Evolutionary conservation across 2,797 vertebrate species (phyloP).

Genomic region (Sebastolobus alascanus): DNA sequence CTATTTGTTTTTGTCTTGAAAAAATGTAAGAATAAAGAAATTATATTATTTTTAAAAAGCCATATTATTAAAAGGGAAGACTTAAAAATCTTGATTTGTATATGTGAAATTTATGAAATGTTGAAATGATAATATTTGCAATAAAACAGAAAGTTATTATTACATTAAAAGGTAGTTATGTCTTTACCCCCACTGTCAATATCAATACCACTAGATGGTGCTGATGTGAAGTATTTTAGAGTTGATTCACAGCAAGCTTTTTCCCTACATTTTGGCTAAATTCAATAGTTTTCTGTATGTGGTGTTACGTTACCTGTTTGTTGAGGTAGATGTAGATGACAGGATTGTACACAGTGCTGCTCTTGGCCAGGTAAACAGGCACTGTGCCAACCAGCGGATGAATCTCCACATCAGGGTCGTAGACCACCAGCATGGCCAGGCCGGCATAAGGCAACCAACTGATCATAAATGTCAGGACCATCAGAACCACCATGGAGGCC

Average conservation of each 20-base stretch:
- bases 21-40: neutral
- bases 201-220: conserved; percentile 67
- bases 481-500: conserved; percentile 78
- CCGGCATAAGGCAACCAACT: conserved; percentile 80
- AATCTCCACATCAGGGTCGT: conserved; percentile 71
- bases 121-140: neutral
- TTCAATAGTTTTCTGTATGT: neutral
- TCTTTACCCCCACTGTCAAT: neutral
- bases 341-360: conserved; percentile 83
- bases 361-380: conserved; percentile 84
- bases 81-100: neutral
- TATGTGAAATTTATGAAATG: neutral
- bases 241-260: neutral
- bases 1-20: neutral
- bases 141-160: neutral
- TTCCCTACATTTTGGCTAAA: neutral
- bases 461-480: conserved; percentile 80
- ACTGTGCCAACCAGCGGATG: conserved; percentile 74
- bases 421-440: conserved; percentile 76
- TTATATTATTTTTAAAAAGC: neutral
- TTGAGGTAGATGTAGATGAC: conserved; percentile 86
- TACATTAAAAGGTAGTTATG: neutral
- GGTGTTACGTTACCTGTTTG: conserved; percentile 73
- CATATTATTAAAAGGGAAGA: neutral
- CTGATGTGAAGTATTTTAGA: neutral